Evolutionary conservation across 2,113 vertebrate genomes (phyloP).

Genomic region (Cheilinus undulatus): DNA sequence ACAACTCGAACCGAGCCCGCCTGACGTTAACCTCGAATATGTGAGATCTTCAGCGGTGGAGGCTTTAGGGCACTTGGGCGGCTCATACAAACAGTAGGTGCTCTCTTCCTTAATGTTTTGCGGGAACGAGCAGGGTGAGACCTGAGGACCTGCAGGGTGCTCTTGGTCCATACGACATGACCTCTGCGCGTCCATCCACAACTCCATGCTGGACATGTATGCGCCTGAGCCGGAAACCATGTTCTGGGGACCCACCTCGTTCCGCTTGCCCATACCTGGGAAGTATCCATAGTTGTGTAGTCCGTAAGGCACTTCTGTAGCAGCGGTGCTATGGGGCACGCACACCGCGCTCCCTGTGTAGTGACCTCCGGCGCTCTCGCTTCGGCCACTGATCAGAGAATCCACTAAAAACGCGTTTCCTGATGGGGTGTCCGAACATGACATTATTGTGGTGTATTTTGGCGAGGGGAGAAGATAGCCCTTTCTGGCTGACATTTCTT

Average conservation of each 20-base stretch:
- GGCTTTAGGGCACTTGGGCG: constrained; percentile 93
- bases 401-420: constrained; percentile 99
- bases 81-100: constrained; percentile 96
- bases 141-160: constrained; percentile 86
- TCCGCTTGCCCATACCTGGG: constrained; percentile 91
- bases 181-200: constrained; percentile 95
- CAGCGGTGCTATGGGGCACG: constrained; percentile 87
- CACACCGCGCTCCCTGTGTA: constrained; percentile 91
- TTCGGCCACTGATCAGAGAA: constrained; percentile 95
- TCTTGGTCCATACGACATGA: constrained; percentile 95
- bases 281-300: constrained; percentile 98
- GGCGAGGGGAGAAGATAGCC: constrained; percentile 97
- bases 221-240: constrained; percentile 86
- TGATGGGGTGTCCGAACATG: constrained; percentile 97
- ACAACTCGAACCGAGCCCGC: constrained; percentile 87
- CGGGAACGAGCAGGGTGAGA: constrained; percentile 93
- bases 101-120: constrained; percentile 98
- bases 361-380: constrained; percentile 89
- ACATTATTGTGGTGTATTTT: constrained; percentile 99
- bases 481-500: constrained; percentile 99
- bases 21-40: constrained; percentile 87
- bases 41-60: constrained; percentile 88
- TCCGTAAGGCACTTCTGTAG: constrained; percentile 94
- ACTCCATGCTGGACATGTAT: constrained; percentile 94
- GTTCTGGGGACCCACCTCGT: constrained; percentile 88